These are phyloP conservation scores for Drosophila anomelani DNA, from an alignment of 2,888 invertebrate genomes.

Conservation along the genomic window DNA sequence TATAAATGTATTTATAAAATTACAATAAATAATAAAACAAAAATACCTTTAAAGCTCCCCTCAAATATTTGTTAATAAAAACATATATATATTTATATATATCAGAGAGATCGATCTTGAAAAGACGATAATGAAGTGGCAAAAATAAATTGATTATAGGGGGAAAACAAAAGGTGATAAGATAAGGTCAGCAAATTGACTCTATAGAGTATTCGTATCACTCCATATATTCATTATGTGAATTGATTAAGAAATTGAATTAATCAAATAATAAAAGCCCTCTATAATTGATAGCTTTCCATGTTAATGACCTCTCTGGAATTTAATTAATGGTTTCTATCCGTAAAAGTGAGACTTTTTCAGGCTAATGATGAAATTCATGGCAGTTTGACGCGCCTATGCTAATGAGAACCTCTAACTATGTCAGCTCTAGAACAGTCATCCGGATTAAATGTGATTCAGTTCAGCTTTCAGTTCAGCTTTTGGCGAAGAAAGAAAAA, in stretches of 20 bases:
- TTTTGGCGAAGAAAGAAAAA: constrained; percentile 18
- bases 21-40: not conserved
- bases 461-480: constrained; percentile 12
- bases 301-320: constrained; percentile 21
- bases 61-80: not conserved
- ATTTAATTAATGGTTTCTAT: constrained; percentile 3
- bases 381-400: constrained; percentile 21
- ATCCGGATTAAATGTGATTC: constrained; percentile 41
- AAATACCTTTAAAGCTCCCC: not conserved
- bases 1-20: constrained; percentile 1
- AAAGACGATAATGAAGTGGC: constrained; percentile 10
- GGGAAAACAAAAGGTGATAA: constrained; percentile 10
- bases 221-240: not conserved
- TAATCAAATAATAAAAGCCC: not conserved
- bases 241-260: constrained; percentile 10
- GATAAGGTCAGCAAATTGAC: constrained; percentile 16
- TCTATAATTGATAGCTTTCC: not conserved
- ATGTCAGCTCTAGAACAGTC: constrained; percentile 29
- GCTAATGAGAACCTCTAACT: constrained; percentile 34
- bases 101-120: constrained; percentile 10
- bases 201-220: not conserved
- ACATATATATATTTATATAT: not conserved
- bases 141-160: constrained; percentile 9
- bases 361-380: constrained; percentile 35
- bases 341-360: constrained; percentile 16